These are phyloP conservation scores for Formicarius rufipectus DNA, from an alignment of 2,113 vertebrate genomes.

Conservation along the genomic window DNA sequence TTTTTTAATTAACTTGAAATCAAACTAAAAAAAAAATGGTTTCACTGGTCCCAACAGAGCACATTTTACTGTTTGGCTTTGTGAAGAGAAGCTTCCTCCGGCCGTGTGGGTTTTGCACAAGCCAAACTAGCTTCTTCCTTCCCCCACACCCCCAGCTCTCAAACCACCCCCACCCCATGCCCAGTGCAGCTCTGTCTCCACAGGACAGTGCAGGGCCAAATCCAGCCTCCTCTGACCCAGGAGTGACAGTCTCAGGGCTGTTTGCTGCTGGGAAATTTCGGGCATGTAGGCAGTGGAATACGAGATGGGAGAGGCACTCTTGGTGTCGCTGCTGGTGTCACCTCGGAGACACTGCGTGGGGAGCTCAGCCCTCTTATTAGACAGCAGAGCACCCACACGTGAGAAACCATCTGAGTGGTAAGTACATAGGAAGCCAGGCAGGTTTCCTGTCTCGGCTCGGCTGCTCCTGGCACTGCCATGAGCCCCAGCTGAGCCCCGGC, in stretches of 20 bases:
- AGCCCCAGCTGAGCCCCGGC: background rate
- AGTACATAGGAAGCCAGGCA: background rate
- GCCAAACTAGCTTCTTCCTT: background rate
- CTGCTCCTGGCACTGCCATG: background rate
- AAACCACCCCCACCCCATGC: background rate
- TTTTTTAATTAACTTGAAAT: background rate
- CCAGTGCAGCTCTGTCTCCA: fast-evolving
- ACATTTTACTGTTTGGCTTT: background rate
- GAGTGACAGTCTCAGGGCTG: background rate
- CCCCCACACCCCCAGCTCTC: background rate
- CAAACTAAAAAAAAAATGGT: background rate
- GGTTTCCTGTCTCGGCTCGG: background rate
- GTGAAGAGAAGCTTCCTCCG: background rate
- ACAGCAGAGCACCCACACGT: background rate
- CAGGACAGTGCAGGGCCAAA: fast-evolving
- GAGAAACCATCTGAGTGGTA: fast-evolving
- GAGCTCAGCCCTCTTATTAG: background rate
- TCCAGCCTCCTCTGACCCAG: background rate
- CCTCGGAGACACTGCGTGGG: background rate
- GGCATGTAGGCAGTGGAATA: fast-evolving
- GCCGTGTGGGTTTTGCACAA: background rate
- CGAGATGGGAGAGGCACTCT: background rate
- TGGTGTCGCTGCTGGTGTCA: background rate
- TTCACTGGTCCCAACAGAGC: background rate
- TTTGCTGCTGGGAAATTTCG: background rate